Percentiles rank a stretch among this genome's conserved stretches.
phyloP scores from a whole-genome alignment of 1,140 invertebrate species.

The Grapholita molesta region DNA sequence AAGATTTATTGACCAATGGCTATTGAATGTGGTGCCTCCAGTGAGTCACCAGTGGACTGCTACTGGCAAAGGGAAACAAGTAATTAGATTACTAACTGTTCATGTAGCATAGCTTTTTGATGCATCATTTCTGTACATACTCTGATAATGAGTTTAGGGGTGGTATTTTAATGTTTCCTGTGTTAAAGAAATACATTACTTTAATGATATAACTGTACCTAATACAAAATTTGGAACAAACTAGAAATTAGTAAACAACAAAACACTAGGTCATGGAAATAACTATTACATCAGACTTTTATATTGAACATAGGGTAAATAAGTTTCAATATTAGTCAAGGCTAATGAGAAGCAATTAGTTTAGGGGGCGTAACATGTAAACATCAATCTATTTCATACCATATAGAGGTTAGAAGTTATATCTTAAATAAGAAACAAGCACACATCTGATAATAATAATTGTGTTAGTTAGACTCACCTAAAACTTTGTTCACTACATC shows the following conservation, averaged over 20 bases:
- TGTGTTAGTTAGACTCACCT: conserved; percentile 79
- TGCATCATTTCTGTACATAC: background rate
- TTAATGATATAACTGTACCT: too few relatives aligned
- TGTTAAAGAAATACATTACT: background rate
- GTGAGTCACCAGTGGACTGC: background rate
- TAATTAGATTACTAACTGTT: conserved; percentile 13
- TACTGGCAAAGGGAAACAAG: background rate
- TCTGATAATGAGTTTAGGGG: background rate
- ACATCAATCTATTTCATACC: background rate
- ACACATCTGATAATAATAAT: background rate
- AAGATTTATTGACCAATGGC: background rate
- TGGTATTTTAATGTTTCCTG: background rate
- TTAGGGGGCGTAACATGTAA: background rate
- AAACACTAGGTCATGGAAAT: too few relatives aligned
- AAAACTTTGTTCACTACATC: conserved; percentile 99
- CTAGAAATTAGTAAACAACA: too few relatives aligned
- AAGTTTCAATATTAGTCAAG: background rate
- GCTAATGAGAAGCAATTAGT: background rate
- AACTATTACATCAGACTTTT: too few relatives aligned
- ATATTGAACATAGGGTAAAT: too few relatives aligned
- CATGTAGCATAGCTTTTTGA: background rate
- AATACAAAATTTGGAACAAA: too few relatives aligned
- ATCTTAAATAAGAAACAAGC: background rate
- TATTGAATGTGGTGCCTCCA: background rate
- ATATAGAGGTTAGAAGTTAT: background rate